Conservation (phyloP, 1,140 invertebrate species). For the Dendrolimus kikuchii region DNA sequence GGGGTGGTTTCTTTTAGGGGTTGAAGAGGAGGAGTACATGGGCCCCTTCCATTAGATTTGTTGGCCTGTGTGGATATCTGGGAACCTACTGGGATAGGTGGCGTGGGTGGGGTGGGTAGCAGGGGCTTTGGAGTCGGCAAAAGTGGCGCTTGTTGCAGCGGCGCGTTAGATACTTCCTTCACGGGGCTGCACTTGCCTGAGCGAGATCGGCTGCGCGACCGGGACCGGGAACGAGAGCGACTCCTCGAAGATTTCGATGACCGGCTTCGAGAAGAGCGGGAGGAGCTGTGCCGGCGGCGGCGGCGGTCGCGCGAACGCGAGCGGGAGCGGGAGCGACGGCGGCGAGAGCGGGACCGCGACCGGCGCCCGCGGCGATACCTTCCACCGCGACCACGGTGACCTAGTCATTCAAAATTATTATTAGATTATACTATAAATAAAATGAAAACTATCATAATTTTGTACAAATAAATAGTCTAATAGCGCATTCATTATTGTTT, state of each 20-base stretch:
- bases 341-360: constrained; percentile 48
- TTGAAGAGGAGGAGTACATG: constrained; percentile 22
- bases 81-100: constrained; percentile 52
- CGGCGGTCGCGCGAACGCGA: constrained; percentile 51
- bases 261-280: constrained; percentile 49
- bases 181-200: constrained; percentile 71
- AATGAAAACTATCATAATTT: not conserved
- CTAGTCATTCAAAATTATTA: constrained; percentile 19
- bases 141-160: constrained; percentile 43
- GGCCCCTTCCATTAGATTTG: constrained; percentile 15
- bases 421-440: constrained; percentile 1
- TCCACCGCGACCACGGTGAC: constrained; percentile 63
- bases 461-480: too few relatives aligned
- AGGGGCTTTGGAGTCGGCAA: constrained; percentile 60
- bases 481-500: too few relatives aligned
- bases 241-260: constrained; percentile 61
- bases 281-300: constrained; percentile 59
- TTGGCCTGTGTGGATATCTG: constrained; percentile 29
- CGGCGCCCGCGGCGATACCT: constrained; percentile 55
- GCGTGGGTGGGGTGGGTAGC: constrained; percentile 46
- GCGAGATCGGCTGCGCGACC: constrained; percentile 63
- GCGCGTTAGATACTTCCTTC: constrained; percentile 46
- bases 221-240: constrained; percentile 57
- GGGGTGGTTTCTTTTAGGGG: too few relatives aligned
- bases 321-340: constrained; percentile 39